Evolutionary conservation across 1,140 invertebrate genomes (phyloP).

Genomic region (Conus betulinus): DNA sequence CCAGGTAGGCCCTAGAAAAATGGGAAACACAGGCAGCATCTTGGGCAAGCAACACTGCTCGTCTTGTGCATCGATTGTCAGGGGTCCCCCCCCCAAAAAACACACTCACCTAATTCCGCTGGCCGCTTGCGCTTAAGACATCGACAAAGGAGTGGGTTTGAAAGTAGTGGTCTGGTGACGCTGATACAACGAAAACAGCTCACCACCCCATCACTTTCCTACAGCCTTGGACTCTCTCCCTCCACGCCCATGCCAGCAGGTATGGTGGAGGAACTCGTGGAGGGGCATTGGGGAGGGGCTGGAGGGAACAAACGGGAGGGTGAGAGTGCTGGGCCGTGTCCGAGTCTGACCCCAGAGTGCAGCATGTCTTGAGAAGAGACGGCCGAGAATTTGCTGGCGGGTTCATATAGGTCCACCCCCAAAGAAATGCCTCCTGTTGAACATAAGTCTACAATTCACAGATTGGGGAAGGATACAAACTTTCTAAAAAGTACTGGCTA

Average conservation of each 20-base stretch:
- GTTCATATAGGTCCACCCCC: conserved; percentile 83
- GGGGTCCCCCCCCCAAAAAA: background rate
- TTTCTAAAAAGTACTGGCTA: too few species aligned
- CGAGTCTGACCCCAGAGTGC: conserved; percentile 57
- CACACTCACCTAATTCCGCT: conserved; percentile 24
- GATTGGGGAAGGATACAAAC: too few species aligned
- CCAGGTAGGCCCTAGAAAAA: too few species aligned
- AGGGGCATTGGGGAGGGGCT: conserved; percentile 32
- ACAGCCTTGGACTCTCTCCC: background rate
- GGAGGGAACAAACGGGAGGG: conserved; percentile 31
- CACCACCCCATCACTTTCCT: background rate
- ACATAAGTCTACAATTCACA: background rate
- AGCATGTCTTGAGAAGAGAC: conserved; percentile 51
- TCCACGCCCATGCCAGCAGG: background rate
- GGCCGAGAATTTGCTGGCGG: conserved; percentile 71
- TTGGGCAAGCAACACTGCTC: too few species aligned
- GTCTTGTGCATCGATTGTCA: too few species aligned
- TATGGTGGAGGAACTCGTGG: background rate
- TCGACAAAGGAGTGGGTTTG: conserved; percentile 20
- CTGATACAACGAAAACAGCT: conserved; percentile 18
- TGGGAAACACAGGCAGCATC: too few species aligned
- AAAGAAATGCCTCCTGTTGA: conserved; percentile 76
- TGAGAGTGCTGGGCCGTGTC: conserved; percentile 49
- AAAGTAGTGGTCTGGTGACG: too few species aligned
- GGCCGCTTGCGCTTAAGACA: background rate